phyloP scores from a whole-genome alignment of 35 echinoderm and acorn worm species.

The Nesometra sesokonis region DNA sequence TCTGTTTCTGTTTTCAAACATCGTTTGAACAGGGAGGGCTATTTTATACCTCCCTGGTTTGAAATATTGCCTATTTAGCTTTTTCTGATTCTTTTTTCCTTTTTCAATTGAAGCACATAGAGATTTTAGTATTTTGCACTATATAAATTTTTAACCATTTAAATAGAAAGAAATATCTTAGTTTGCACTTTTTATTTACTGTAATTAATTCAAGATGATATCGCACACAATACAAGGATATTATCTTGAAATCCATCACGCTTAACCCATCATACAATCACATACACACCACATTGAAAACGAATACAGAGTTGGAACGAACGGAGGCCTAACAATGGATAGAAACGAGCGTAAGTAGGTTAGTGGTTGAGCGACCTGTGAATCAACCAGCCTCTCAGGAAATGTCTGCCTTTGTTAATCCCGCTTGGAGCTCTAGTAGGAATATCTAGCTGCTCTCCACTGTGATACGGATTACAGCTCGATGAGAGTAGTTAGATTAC shows the following conservation, averaged over 20 bases:
- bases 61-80: too few relatives aligned
- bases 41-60: too few relatives aligned
- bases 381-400: neutral
- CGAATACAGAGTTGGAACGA: neutral
- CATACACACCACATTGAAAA: too few relatives aligned
- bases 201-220: too few relatives aligned
- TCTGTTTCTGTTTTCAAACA: too few relatives aligned
- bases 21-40: too few relatives aligned
- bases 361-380: neutral
- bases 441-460: neutral
- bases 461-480: neutral
- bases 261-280: neutral
- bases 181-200: too few relatives aligned
- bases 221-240: neutral
- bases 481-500: neutral
- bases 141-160: too few relatives aligned
- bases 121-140: too few relatives aligned
- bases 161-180: too few relatives aligned
- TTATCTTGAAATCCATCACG: neutral
- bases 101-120: too few relatives aligned
- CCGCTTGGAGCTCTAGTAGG: neutral
- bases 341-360: neutral
- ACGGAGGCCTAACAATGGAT: neutral
- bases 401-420: neutral
- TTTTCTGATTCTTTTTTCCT: too few relatives aligned